Evolutionary conservation across 2,797 vertebrate species (phyloP).

Genomic region (Brotula barbata): DNA sequence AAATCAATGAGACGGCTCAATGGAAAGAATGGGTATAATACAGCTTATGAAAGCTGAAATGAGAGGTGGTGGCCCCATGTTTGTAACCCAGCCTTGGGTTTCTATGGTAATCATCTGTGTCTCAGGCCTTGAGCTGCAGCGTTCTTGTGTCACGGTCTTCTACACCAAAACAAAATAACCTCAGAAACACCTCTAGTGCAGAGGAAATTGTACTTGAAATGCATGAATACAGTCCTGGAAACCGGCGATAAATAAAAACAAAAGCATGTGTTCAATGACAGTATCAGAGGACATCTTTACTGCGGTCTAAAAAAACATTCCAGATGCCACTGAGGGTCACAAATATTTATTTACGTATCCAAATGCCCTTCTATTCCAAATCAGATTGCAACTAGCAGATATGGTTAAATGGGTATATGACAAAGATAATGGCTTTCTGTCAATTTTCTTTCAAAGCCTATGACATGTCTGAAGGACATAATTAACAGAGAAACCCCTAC

Average conservation of each 20-base stretch:
- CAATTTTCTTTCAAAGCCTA: slow-evolving; percentile 4
- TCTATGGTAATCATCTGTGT: slow-evolving; percentile 45
- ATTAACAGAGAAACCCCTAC: slow-evolving; percentile 17
- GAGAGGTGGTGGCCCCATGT: slow-evolving; percentile 37
- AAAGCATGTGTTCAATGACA: slow-evolving; percentile 38
- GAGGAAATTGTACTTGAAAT: slow-evolving; percentile 39
- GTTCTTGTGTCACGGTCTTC: slow-evolving; percentile 31
- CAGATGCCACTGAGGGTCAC: slow-evolving; percentile 21
- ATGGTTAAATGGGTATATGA: neutral
- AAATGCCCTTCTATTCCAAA: neutral
- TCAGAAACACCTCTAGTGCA: slow-evolving; percentile 47
- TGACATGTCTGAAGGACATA: slow-evolving; percentile 9
- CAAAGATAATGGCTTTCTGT: slow-evolving; percentile 4
- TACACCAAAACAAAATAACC: slow-evolving; percentile 60
- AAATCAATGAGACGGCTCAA: slow-evolving; percentile 52
- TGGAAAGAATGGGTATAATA: slow-evolving; percentile 48
- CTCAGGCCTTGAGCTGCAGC: slow-evolving; percentile 30
- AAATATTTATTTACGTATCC: slow-evolving; percentile 10
- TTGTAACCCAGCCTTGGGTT: slow-evolving; percentile 35
- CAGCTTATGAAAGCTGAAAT: slow-evolving; percentile 51
- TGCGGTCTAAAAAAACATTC: slow-evolving; percentile 1
- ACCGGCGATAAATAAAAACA: slow-evolving; percentile 41
- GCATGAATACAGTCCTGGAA: slow-evolving; percentile 33
- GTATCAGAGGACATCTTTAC: slow-evolving; percentile 45
- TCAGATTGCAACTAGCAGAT: slow-evolving; percentile 19